Evolutionary conservation across 2,888 invertebrate species (phyloP), one percentile per base, ranked within the genome.

Genomic region (Eupsilia transversa): DNA sequence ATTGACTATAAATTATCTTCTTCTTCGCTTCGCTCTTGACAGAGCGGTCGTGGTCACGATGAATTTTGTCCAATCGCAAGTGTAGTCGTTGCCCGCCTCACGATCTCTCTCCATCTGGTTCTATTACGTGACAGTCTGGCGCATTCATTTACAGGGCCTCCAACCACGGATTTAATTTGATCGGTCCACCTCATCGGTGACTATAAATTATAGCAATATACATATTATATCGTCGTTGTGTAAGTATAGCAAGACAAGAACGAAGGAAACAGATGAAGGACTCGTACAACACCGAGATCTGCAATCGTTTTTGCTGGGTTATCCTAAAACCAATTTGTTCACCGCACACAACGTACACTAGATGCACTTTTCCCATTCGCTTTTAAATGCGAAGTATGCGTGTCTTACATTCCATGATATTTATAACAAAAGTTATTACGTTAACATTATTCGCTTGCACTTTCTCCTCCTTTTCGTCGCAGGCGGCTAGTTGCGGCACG

Each of bases 401-500:
- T 23, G 72, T 54, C 43, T 38, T 43, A 60, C 4, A 54, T 56
- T 61, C 49, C 41, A 49, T 57, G 10, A 70, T 43, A 54, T 35
- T 30, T 54, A 74, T 70, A 69, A 61, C 43, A 84, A 78, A 83
- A 80, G 66, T 68, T 79, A 94, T 93, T 78, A 96, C 96, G 87
- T 89, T 92, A 66, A 94, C 92, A 89, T 95, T 94, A 88, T 94
- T 94, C 87, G 92, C 94, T 77, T 93, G 93, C 65, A 91, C 90
- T 88, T 93, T 92, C 88, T 96, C 96, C 82, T 94, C 94, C 77
- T 95, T 94, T 72, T 95, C 94, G 66, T 96, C 94, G 86, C 96
- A 96, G 86, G 94, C 93, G n/a, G 97, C 97, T 85, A 97, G 94
- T 83, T 95, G 95, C 49, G 97, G 97, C 54, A 97, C 97, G 79